A percentile compares a stretch with the other conserved stretches of the same genome.
phyloP scores from a whole-genome alignment of 2,797 vertebrate species.

The Betta splendens region DNA sequence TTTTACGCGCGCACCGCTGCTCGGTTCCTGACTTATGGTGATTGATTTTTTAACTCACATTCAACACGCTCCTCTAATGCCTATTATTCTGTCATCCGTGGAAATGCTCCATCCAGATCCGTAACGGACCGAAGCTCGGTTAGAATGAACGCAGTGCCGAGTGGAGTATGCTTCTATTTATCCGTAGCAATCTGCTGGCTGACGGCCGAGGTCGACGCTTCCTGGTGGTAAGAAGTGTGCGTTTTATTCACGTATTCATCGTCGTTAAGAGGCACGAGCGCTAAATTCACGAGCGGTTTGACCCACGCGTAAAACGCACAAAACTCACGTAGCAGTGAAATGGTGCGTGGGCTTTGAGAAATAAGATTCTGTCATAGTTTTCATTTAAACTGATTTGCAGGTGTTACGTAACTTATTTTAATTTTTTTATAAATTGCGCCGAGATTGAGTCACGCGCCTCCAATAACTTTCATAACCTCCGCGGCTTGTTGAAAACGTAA shows the following conservation, averaged over 20 bases:
- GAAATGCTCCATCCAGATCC: slow-evolving; percentile 67
- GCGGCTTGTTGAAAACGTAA: slow-evolving; percentile 20
- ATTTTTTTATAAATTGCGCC: background rate
- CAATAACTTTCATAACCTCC: slow-evolving; percentile 19
- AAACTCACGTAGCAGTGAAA: no score
- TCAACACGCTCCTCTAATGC: slow-evolving; percentile 7
- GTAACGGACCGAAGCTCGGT: slow-evolving; percentile 76
- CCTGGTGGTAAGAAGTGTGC: slow-evolving; percentile 96
- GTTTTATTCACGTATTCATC: no score
- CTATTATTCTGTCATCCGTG: slow-evolving; percentile 39
- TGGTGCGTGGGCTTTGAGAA: no score
- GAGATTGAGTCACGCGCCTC: background rate
- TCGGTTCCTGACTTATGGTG: background rate
- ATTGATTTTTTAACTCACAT: slow-evolving; percentile 8
- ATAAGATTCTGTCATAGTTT: no score
- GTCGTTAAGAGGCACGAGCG: no score
- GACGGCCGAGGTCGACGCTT: slow-evolving; percentile 86
- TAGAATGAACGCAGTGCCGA: slow-evolving; percentile 91
- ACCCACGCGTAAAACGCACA: no score
- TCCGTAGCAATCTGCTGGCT: slow-evolving; percentile 86
- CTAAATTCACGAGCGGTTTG: no score
- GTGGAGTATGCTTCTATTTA: slow-evolving; percentile 89
- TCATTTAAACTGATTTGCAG: no score
- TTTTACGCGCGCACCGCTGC: slow-evolving; percentile 45
- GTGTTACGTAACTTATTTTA: no score